Evolutionary conservation across 2,113 vertebrate species (phyloP).

Genomic region (Danio rerio): GRCz12tu NC_133200.1:5869501-5870000

Average conservation of each 20-base stretch:
- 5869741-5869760: background rate
- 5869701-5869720: background rate
- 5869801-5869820: slow-evolving; percentile 22
- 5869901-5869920: background rate
- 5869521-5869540: too few species aligned
- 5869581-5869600: too few species aligned
- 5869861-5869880: slow-evolving; percentile 5
- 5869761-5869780: background rate
- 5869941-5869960: slow-evolving; percentile 4
- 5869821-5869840: background rate
- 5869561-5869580: too few species aligned
- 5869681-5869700: background rate
- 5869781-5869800: background rate
- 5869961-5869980: slow-evolving; percentile 50
- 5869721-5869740: background rate
- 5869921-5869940: background rate
- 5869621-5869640: background rate
- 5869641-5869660: background rate
- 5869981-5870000: background rate
- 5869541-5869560: too few species aligned
- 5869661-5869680: background rate
- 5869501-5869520: too few species aligned
- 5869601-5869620: background rate
- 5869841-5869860: background rate
- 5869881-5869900: background rate